phyloP scores from a whole-genome alignment of 2,113 vertebrate genomes.

The Eubucco bourcierii region DNA sequence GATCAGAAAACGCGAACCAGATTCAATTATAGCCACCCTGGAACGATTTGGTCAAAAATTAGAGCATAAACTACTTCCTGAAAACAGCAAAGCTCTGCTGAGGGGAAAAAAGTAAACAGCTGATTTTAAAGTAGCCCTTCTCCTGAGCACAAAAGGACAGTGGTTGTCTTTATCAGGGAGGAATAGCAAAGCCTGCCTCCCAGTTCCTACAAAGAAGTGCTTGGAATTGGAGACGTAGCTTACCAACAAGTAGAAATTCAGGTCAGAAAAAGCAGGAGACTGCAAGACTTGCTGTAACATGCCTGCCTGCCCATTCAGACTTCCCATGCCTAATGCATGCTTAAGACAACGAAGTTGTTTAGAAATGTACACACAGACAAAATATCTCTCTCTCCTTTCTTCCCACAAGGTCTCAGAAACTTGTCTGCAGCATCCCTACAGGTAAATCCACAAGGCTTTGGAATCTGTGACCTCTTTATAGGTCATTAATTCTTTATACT shows the following conservation, averaged over 20 bases:
- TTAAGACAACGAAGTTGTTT: not conserved
- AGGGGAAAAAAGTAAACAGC: not conserved
- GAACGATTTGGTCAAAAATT: not conserved
- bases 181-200: constrained; percentile 20
- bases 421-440: not conserved
- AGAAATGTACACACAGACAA: not conserved
- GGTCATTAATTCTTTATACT: not conserved
- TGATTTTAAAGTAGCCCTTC: constrained; percentile 5
- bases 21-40: not conserved
- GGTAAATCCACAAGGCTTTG: not conserved
- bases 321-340: not conserved
- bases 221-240: constrained; percentile 6
- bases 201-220: not conserved
- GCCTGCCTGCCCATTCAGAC: constrained; percentile 6
- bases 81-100: not conserved
- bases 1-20: not conserved
- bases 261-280: constrained; percentile 39
- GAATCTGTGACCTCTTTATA: not conserved
- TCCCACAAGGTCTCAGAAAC: not conserved
- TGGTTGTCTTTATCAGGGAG: constrained; percentile 16
- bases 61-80: not conserved
- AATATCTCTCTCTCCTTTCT: not conserved
- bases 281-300: not conserved
- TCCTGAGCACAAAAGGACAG: not conserved
- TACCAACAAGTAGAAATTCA: constrained; percentile 14